Evolutionary conservation across 2,888 invertebrate species (phyloP), one percentile per base, ranked within the genome.

Genomic region (Labia minor): DNA sequence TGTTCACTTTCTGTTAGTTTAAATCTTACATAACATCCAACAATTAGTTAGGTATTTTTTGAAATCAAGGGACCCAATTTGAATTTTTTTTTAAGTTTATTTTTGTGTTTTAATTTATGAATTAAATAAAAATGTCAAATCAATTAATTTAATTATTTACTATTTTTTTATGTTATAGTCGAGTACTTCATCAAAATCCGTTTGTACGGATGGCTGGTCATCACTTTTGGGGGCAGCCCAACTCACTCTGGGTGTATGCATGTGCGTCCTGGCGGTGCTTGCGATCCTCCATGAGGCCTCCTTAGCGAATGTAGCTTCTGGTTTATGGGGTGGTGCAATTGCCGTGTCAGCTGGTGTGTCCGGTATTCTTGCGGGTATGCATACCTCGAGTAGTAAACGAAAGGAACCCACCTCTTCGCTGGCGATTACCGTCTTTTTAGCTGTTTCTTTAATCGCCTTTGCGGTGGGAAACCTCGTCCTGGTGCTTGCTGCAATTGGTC

Each of bases 401-500:
- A 21, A 62, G 62, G 21, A 33, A 65, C 33, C 63, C 61, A 71
- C 71, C 33, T 26, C 69, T 69, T 67, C 21, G 14, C 69, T 72
- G 62, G 67, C 71, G 20, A 68, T 71, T 19, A 73, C 74, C 16
- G 71, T 73, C 19, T 75, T 75, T 69, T 70, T 76, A 62, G 75
- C 76, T 16, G 71, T 75, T 37, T 75, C 74, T 63, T 71, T 77
- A 26, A 73, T 76, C 21, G 73, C 74, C 3, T 71, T 76, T 16
- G 74, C 75, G 18, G 75, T 75, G 33, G 73, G 72, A 67, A 76
- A 75, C 64, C 70, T 77, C 63, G 75, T 74, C 14, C 72, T 76
- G 49, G 74, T 76, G 10, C 73, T 77, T 64, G 74, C 76, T 4
- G 73, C 75, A 37, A 76, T 75, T 21, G 76, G 76, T 10, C 70